Evolutionary conservation across 1,140 invertebrate genomes (phyloP).

Genomic region (Oedothorax gibbosus): DNA sequence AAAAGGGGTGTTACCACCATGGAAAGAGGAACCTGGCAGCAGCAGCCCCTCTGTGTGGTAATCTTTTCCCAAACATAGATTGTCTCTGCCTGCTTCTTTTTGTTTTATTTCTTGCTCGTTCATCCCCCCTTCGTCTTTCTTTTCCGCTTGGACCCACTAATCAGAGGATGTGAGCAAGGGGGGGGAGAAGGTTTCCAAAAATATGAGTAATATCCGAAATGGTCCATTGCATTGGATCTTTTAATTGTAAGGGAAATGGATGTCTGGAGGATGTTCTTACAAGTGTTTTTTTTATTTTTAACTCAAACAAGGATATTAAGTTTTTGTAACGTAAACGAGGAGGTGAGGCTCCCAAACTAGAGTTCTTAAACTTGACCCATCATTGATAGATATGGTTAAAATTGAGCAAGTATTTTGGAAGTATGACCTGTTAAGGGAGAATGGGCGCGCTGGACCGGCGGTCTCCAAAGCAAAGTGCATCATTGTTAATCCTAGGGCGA

Average conservation of each 20-base stretch:
- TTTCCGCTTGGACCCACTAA: slow-evolving; percentile 1
- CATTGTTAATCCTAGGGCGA: too few relatives aligned
- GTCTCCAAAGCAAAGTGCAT: too few relatives aligned
- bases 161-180: slow-evolving; percentile 3
- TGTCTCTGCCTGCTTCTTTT: slow-evolving; percentile 18
- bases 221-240: not conserved
- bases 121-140: not conserved
- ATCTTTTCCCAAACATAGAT: slow-evolving; percentile 52
- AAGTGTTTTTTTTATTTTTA: not conserved
- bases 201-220: not conserved
- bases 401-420: too few relatives aligned
- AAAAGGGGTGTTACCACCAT: slow-evolving; percentile 10
- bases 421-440: too few relatives aligned
- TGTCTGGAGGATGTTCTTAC: not conserved
- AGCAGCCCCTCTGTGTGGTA: slow-evolving; percentile 13
- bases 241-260: not conserved
- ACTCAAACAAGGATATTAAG: too few relatives aligned
- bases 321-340: too few relatives aligned
- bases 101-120: not conserved
- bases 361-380: too few relatives aligned
- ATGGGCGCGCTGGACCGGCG: too few relatives aligned
- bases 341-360: too few relatives aligned
- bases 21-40: not conserved
- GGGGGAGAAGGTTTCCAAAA: not conserved
- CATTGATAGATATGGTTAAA: too few relatives aligned